Conservation (phyloP, 2,888 invertebrate genomes). For the Synergus japonicus region DNA sequence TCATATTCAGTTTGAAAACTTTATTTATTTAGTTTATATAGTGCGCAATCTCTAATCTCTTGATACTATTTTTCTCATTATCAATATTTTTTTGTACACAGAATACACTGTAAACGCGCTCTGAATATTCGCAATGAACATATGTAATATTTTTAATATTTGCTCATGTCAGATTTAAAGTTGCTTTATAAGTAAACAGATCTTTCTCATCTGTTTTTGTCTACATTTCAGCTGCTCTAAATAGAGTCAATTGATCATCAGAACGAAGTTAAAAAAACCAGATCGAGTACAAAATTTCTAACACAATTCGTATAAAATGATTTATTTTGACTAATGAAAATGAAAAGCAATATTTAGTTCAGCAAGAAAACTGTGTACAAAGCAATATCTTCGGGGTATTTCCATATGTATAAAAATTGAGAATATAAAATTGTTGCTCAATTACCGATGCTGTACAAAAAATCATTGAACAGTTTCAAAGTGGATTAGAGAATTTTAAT, state of each 20-base stretch:
- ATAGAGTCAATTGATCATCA: not conserved
- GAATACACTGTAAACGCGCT: not conserved
- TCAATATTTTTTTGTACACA: slow-evolving; percentile 31
- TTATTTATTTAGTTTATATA: slow-evolving; percentile 69
- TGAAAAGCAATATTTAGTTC: not conserved
- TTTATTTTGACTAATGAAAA: slow-evolving; percentile 18
- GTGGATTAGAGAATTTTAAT: not conserved
- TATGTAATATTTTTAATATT: not conserved
- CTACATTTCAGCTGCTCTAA: not conserved
- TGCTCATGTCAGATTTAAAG: not conserved
- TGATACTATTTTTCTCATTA: slow-evolving; percentile 15
- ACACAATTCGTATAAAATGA: not conserved
- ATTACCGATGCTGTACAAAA: slow-evolving; percentile 42
- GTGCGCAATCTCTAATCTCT: slow-evolving; percentile 52
- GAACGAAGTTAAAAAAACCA: not conserved
- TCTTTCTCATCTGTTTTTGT: not conserved
- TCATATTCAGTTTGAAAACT: slow-evolving; percentile 60
- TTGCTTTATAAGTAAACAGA: not conserved
- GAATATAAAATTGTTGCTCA: slow-evolving; percentile 54
- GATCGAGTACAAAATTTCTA: not conserved
- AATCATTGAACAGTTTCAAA: slow-evolving; percentile 5
- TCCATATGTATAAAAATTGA: slow-evolving; percentile 38
- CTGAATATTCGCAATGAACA: not conserved
- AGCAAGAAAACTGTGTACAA: slow-evolving; percentile 43
- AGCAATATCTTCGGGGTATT: slow-evolving; percentile 41